Evolutionary conservation across 64 coral and sea anemone species (phyloP).

Genomic region (Astreopora myriophthalma): DNA sequence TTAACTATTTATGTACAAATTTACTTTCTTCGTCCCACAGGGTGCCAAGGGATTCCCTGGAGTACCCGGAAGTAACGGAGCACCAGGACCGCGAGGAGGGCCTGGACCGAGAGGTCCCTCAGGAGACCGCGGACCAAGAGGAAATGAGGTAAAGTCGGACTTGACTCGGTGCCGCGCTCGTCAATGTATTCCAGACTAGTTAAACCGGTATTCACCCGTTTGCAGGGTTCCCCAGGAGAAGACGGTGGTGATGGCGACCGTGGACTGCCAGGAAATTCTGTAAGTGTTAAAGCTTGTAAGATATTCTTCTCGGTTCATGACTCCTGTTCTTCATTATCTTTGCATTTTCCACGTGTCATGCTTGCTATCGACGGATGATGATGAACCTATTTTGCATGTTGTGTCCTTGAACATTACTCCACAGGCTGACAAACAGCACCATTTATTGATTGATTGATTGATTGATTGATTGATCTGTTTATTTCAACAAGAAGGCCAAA

Average conservation of each 20-base stretch:
- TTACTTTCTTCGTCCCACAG: background rate
- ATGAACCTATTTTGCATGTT: too few relatives aligned
- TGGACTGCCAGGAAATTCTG: constrained; percentile 15
- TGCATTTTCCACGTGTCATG: too few relatives aligned
- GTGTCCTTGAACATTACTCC: too few relatives aligned
- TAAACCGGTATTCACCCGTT: background rate
- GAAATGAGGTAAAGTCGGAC: background rate
- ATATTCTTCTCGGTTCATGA: background rate
- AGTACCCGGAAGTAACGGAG: background rate
- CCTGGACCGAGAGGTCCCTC: constrained; percentile 41
- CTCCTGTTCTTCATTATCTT: too few relatives aligned
- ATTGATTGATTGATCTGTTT: too few relatives aligned
- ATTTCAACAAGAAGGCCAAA: too few relatives aligned
- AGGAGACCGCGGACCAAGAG: constrained; percentile 64
- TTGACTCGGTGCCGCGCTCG: background rate
- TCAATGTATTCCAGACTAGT: too few relatives aligned
- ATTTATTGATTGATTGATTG: too few relatives aligned
- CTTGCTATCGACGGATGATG: too few relatives aligned
- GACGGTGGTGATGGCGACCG: constrained; percentile 32
- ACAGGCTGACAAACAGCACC: too few relatives aligned
- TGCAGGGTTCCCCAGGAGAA: constrained; percentile 43
- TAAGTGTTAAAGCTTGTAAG: background rate
- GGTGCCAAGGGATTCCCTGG: constrained; percentile 50
- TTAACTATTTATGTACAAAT: background rate
- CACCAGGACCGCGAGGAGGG: constrained; percentile 39